Conservation (phyloP, 2,797 vertebrate species). For the Poecilia gillii region DNA sequence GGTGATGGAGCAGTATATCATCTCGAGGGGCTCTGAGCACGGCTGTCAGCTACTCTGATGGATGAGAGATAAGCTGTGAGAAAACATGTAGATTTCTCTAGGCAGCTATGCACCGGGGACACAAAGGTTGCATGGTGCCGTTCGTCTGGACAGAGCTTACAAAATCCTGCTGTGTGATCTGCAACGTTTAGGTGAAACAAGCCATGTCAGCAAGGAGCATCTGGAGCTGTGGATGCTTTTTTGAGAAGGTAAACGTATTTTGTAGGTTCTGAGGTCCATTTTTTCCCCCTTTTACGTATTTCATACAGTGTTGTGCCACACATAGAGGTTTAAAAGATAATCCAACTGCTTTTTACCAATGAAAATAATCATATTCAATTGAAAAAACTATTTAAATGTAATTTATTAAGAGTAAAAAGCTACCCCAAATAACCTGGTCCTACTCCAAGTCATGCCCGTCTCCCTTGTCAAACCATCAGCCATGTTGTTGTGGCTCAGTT, state of each 20-base stretch:
- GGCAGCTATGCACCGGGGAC: background rate
- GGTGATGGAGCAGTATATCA: conserved; percentile 53
- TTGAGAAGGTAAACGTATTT: background rate
- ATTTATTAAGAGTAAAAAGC: background rate
- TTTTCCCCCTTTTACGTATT: background rate
- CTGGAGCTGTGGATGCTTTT: background rate
- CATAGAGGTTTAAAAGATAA: background rate
- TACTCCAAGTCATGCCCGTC: background rate
- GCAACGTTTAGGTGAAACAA: background rate
- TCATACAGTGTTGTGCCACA: background rate
- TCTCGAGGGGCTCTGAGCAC: conserved; percentile 23
- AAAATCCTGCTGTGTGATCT: background rate
- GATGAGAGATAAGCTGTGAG: conserved; percentile 47
- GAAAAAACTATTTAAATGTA: background rate
- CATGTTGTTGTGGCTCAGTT: background rate
- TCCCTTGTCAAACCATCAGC: background rate
- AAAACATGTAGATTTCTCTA: conserved; percentile 52
- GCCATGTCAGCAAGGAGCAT: background rate
- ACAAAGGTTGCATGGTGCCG: background rate
- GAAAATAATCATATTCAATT: background rate
- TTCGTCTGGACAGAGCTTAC: background rate
- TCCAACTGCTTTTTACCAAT: background rate
- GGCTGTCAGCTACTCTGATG: conserved; percentile 36
- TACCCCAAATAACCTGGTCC: background rate
- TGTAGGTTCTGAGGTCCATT: background rate